A percentile compares a stretch with the other conserved stretches of the same genome.
Evolutionary conservation across 2,113 vertebrate genomes (phyloP).

Genomic region (Protobothrops mucrosquamatus): DNA sequence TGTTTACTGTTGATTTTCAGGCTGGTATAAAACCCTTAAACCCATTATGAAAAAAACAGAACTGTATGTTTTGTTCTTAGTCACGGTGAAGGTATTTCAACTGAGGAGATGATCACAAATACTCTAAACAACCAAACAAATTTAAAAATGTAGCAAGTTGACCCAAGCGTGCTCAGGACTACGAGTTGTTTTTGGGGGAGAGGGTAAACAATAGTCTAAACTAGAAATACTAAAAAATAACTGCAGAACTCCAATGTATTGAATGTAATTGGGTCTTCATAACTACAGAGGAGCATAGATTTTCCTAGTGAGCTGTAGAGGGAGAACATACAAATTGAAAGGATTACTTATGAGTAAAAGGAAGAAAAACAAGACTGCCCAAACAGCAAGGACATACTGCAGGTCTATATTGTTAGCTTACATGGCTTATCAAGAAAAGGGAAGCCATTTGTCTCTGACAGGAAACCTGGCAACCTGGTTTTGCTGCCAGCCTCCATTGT

Average conservation of each 20-base stretch:
- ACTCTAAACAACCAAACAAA: neutral
- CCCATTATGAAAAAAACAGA: neutral
- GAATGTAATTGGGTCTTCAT: neutral
- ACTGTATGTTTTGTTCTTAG: neutral
- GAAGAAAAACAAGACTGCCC: neutral
- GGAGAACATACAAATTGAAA: neutral
- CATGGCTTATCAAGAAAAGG: neutral
- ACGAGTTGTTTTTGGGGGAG: neutral
- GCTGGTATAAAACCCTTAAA: neutral
- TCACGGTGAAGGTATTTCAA: no score
- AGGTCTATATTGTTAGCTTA: neutral
- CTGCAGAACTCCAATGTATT: neutral
- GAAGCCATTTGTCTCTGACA: slow-evolving; percentile 10
- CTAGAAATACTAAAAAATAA: neutral
- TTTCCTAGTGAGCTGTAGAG: neutral
- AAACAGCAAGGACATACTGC: neutral
- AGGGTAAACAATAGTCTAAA: neutral
- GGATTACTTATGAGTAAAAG: neutral
- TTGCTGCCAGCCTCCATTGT: neutral
- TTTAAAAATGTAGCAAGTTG: neutral
- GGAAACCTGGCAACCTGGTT: neutral
- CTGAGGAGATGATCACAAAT: neutral
- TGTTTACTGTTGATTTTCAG: neutral
- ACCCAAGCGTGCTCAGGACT: neutral
- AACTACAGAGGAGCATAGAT: neutral